phyloP scores from a whole-genome alignment of 2,113 vertebrate genomes.

The Mobula hypostoma region DNA sequence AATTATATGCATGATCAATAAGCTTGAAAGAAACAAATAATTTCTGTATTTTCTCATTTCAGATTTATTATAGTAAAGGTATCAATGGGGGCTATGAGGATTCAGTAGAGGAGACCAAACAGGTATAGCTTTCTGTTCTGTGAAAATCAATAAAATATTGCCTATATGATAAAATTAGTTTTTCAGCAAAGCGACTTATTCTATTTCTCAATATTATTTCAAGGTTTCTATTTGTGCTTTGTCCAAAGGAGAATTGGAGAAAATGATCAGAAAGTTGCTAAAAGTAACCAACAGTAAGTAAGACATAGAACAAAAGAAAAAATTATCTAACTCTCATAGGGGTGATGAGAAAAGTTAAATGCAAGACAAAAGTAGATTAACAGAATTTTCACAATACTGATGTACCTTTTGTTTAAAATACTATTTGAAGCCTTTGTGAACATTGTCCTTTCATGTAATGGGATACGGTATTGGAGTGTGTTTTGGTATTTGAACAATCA shows the following conservation, averaged over 20 bases:
- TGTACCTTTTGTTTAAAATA: neutral
- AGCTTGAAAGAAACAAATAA: neutral
- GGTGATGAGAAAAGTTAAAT: neutral
- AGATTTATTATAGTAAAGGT: conserved; percentile 82
- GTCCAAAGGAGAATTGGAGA: conserved; percentile 63
- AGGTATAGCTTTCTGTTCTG: conserved; percentile 47
- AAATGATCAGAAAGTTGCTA: conserved; percentile 68
- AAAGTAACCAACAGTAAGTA: conserved; percentile 64
- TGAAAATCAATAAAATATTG: neutral
- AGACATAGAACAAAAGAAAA: too few species aligned
- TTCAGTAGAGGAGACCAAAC: conserved; percentile 49
- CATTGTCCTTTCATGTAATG: neutral
- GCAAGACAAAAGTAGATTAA: neutral
- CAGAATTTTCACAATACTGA: neutral
- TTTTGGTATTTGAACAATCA: neutral
- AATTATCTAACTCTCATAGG: neutral
- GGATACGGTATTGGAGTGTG: neutral
- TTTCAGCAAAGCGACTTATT: conserved; percentile 1
- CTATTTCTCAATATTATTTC: neutral
- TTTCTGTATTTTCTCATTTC: conserved; percentile 36
- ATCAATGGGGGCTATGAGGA: conserved; percentile 73
- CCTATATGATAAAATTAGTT: neutral
- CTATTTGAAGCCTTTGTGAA: neutral
- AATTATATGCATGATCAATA: neutral
- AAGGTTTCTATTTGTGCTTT: conserved; percentile 69